Conservation (phyloP, 2,888 invertebrate genomes). For the Pseudococcus viburni region DNA sequence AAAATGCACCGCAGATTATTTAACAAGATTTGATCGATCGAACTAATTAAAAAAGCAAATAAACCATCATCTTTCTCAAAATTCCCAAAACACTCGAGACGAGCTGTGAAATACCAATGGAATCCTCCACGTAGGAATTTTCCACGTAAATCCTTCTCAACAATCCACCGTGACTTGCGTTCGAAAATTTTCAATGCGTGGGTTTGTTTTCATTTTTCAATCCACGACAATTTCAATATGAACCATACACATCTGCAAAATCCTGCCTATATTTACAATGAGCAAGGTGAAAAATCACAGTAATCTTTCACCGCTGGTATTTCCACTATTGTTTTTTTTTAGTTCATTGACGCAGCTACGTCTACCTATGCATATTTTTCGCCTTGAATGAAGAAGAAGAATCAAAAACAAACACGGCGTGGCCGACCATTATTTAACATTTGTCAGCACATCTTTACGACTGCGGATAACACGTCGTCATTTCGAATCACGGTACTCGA, state of each 20-base stretch:
- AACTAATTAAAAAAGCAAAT: no score
- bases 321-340: conserved; percentile 19
- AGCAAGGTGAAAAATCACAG: neutral
- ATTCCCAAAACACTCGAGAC: no score
- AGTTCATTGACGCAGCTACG: neutral
- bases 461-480: neutral
- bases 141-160: no score
- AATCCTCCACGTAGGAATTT: no score
- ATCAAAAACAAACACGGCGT: neutral
- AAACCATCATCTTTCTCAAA: no score
- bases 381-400: neutral
- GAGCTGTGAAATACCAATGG: no score
- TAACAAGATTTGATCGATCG: no score
- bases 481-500: neutral
- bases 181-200: no score
- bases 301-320: neutral
- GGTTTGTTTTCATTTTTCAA: no score
- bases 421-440: conserved; percentile 12
- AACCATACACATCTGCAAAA: neutral
- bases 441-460: conserved; percentile 25
- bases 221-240: neutral
- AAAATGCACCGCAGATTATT: no score
- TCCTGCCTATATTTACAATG: neutral
- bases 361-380: neutral
- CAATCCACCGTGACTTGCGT: no score